Conservation (phyloP, 2,797 vertebrate species). For the Myiotriccus ornatus region DNA sequence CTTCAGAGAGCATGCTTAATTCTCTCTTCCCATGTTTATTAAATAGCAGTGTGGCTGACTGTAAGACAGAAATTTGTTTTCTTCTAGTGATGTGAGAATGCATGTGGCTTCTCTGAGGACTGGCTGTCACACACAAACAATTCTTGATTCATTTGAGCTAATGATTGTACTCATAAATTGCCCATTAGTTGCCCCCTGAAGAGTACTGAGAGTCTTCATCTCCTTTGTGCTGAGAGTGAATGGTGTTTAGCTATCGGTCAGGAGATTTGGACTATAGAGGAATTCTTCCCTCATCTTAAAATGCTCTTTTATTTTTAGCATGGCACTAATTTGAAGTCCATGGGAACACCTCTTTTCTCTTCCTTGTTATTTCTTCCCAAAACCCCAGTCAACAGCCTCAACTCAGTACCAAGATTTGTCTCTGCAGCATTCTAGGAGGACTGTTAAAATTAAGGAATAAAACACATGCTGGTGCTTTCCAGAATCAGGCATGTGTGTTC, state of each 20-base stretch:
- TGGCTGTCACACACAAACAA: neutral
- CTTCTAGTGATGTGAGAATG: neutral
- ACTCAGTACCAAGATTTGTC: neutral
- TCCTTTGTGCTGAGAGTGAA: neutral
- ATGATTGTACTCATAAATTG: neutral
- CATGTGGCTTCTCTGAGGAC: neutral
- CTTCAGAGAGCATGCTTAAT: neutral
- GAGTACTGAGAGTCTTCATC: neutral
- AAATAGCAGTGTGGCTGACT: neutral
- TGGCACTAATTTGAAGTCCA: neutral
- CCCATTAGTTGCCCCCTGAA: neutral
- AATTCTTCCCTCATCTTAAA: neutral
- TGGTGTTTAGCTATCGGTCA: neutral
- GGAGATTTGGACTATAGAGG: neutral
- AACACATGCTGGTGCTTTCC: neutral
- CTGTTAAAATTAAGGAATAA: neutral
- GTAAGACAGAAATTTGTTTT: neutral
- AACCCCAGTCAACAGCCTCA: neutral
- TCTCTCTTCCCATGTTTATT: neutral
- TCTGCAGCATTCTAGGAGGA: neutral
- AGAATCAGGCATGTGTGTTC: neutral
- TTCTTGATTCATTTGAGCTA: neutral
- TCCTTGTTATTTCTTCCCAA: neutral
- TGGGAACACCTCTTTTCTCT: neutral
- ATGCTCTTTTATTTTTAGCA: neutral